Percentiles rank a stretch among this genome's conserved stretches.
Conservation (phyloP, 2,888 invertebrate species). For the Thecophora atra region DNA sequence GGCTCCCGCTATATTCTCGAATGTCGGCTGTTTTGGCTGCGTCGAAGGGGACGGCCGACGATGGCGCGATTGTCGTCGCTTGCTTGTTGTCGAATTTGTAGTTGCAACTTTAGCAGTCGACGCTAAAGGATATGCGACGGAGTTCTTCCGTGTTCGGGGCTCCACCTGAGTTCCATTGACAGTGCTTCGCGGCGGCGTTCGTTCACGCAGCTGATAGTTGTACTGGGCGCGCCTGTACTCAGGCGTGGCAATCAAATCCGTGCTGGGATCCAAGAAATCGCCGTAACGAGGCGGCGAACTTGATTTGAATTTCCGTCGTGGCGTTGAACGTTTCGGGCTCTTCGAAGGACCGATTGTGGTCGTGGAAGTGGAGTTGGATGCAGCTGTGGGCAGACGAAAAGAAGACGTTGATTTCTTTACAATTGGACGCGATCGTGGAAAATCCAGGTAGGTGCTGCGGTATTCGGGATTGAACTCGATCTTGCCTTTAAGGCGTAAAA, state of each 20-base stretch:
- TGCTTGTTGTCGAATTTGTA: constrained; percentile 38
- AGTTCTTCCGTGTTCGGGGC: constrained; percentile 47
- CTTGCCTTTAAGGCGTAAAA: constrained; percentile 62
- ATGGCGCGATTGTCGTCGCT: constrained; percentile 51
- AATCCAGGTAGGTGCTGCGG: constrained; percentile 62
- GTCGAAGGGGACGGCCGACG: constrained; percentile 48
- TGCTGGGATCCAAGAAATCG: constrained; percentile 40
- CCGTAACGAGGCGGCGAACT: constrained; percentile 44
- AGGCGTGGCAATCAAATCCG: constrained; percentile 59
- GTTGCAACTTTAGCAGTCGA: constrained; percentile 34
- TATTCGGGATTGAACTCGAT: constrained; percentile 66
- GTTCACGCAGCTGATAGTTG: constrained; percentile 61
- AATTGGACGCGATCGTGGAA: constrained; percentile 63
- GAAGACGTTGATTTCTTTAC: constrained; percentile 61
- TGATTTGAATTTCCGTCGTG: constrained; percentile 46
- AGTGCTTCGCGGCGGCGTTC: constrained; percentile 51
- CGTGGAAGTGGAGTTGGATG: constrained; percentile 38
- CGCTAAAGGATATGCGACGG: constrained; percentile 47
- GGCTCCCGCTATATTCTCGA: constrained; percentile 53
- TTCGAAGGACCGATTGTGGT: constrained; percentile 36
- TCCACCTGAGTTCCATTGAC: constrained; percentile 36
- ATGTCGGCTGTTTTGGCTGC: constrained; percentile 49
- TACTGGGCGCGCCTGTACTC: constrained; percentile 64
- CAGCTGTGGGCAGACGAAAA: constrained; percentile 58
- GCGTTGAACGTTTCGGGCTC: constrained; percentile 42